Base-by-base conservation (phyloP, 2,113 vertebrate species). In the Entomyzon cyanotis region DNA sequence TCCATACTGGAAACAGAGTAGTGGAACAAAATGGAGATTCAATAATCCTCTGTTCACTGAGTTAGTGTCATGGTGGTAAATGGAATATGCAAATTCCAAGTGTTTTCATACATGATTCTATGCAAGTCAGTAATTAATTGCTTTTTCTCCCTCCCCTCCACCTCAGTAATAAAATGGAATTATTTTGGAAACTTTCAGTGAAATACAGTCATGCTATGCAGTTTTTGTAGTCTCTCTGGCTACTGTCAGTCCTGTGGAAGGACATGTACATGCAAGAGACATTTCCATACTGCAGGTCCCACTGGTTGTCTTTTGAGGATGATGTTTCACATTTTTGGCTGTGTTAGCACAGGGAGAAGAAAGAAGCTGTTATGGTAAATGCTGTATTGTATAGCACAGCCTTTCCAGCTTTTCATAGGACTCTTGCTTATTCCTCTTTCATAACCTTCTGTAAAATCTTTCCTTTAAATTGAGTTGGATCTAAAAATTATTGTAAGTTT, bases 1-100 rank as follows among this genome's bases (percentile, higher is more conserved):
- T 90, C 91, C 58, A 60, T 49, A 22, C 39, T 92, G 50, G 65
- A 87, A 84, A 75, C 52, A 86, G 74, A 77, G 28, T 62, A 59
- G 47, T 90, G 87, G 92, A 92, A 87, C 79, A 78, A 81, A 80
- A 91, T 78, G 52, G 86, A 80, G 79, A 58, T 90, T 89, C 86
- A 80, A 70, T 80, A 94, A n/a, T 76, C 70, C 65, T 78, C 75
- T 52, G 41, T 60, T 50, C 87, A 68, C 83, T 85, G 91, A 90
- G 56, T 94, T 71, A 71, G 39, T 90, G 30, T 63, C 52, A 68
- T n/a, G n/a, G 23, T 81, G 87, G 87, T 89, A 96, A 92, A 84
- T 83, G 63, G 78, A 91, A 95, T 70, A 69, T 62, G 55, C 60
- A 85, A 62, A 89, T 89, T 92, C 84, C n/a, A 91, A 49, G 82